These are phyloP conservation scores for Gallirallus australis DNA, from an alignment of 2,797 vertebrate genomes.

Conservation along the genomic window DNA sequence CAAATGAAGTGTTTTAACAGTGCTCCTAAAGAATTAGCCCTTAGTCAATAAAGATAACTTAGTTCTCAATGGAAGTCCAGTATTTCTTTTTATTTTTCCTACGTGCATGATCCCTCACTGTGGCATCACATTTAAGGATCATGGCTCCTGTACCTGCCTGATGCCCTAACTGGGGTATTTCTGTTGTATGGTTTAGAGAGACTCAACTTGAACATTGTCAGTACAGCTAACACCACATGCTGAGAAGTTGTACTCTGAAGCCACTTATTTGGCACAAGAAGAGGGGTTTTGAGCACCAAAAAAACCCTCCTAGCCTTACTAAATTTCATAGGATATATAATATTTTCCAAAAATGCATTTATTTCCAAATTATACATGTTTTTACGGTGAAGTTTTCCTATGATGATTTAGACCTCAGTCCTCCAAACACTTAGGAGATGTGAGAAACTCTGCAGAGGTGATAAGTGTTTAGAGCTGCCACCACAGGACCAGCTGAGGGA, in stretches of 20 bases:
- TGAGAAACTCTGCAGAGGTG: not conserved
- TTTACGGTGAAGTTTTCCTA: not conserved
- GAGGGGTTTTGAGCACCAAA: not conserved
- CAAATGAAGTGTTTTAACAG: not conserved
- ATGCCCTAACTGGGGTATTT: slow-evolving; percentile 63
- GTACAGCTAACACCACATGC: not conserved
- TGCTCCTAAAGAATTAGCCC: not conserved
- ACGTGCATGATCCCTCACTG: slow-evolving; percentile 37
- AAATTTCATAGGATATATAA: not conserved
- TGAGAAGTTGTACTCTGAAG: not conserved
- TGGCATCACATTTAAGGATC: slow-evolving; percentile 35
- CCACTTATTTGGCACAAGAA: not conserved
- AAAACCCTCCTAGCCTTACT: not conserved
- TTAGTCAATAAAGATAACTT: not conserved
- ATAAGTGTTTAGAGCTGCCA: not conserved
- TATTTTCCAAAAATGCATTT: not conserved
- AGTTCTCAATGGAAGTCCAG: not conserved
- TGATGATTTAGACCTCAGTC: not conserved
- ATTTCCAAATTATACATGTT: not conserved
- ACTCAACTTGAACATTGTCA: not conserved
- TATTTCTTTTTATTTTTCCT: not conserved
- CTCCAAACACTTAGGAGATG: not conserved
- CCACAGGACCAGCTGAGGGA: not conserved
- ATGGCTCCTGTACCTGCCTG: not conserved
- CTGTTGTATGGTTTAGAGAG: not conserved